Evolutionary conservation across 1,140 invertebrate genomes (phyloP).

Genomic region (Chrysomallon squamiferum): DNA sequence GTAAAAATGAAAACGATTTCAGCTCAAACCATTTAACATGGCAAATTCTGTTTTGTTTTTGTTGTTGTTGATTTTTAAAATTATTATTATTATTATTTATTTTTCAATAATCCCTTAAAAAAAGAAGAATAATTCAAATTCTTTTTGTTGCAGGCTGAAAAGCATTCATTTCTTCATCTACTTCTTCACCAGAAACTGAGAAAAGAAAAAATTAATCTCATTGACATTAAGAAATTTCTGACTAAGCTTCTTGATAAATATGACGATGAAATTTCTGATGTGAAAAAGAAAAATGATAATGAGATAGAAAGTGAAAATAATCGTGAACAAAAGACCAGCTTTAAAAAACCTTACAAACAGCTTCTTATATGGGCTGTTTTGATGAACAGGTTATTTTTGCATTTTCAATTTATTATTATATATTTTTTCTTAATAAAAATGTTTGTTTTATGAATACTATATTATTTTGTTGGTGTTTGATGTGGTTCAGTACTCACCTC

Average conservation of each 20-base stretch:
- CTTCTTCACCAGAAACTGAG: slow-evolving; percentile 16
- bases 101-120: no score
- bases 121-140: no score
- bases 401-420: no score
- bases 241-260: slow-evolving; percentile 43
- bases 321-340: slow-evolving; percentile 18
- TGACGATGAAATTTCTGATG: slow-evolving; percentile 18
- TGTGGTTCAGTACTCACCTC: no score
- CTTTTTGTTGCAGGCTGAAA: slow-evolving; percentile 25
- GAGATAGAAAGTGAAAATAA: slow-evolving; percentile 6
- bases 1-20: no score
- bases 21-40: no score
- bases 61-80: no score
- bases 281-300: neutral
- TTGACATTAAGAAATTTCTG: slow-evolving; percentile 40
- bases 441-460: no score
- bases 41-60: no score
- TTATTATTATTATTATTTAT: no score
- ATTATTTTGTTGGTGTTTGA: no score
- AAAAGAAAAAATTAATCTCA: slow-evolving; percentile 20
- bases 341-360: slow-evolving; percentile 52
- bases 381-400: slow-evolving; percentile 38
- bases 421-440: no score
- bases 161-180: slow-evolving; percentile 22
- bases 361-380: slow-evolving; percentile 55